phyloP scores from a whole-genome alignment of 2,888 invertebrate species.

The Deilephila elpenor region DNA sequence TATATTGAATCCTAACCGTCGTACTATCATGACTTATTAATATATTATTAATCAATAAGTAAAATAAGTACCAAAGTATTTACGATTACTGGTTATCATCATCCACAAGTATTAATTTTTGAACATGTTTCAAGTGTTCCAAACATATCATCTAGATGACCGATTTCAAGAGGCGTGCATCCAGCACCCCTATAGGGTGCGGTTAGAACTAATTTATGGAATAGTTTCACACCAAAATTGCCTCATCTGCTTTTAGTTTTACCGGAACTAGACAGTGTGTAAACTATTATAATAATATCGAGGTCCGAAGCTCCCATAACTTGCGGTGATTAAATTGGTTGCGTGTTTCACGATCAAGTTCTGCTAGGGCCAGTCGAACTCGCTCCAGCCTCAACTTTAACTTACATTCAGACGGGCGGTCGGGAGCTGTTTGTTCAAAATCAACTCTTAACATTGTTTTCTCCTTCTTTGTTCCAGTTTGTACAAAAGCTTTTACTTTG shows the following conservation, averaged over 20 bases:
- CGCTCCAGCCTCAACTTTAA: constrained; percentile 1
- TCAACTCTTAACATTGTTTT: constrained; percentile 10
- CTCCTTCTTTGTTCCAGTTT: constrained; percentile 9
- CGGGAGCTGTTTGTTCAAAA: constrained; percentile 11
- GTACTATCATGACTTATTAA: no score
- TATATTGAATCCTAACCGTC: no score
- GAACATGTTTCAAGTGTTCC: no score
- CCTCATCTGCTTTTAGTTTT: neutral
- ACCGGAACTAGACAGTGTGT: neutral
- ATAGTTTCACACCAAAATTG: neutral
- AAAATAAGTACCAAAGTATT: no score
- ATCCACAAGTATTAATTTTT: no score
- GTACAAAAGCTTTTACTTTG: neutral
- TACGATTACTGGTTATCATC: no score
- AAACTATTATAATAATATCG: neutral
- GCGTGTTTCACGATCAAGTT: constrained; percentile 12
- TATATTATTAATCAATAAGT: no score
- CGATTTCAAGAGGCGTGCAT: no score
- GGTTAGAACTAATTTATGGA: no score
- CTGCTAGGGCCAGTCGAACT: neutral
- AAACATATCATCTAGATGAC: neutral
- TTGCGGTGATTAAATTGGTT: neutral
- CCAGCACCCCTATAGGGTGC: no score
- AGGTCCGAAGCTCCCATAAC: constrained; percentile 11
- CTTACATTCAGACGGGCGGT: constrained; percentile 5